Evolutionary conservation across 2,113 vertebrate species (phyloP).

Genomic region (Gobio gobio): DNA sequence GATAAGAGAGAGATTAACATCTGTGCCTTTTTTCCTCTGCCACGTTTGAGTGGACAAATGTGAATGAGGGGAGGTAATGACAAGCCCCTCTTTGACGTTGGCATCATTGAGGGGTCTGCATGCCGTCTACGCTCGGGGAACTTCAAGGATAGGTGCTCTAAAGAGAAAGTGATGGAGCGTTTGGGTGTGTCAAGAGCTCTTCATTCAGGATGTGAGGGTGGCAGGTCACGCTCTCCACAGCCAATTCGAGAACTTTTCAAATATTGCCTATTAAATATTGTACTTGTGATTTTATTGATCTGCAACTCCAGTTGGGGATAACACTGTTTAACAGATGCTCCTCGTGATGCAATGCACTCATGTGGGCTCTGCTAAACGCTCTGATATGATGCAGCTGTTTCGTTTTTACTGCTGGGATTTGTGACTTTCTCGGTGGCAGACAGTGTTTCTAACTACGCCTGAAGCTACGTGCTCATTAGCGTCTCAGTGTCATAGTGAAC

Average conservation of each 20-base stretch:
- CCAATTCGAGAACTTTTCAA: background rate
- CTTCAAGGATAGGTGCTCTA: conserved; percentile 50
- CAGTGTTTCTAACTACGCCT: conserved; percentile 45
- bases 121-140: conserved; percentile 40
- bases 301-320: background rate
- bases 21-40: conserved; percentile 73
- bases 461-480: conserved; percentile 55
- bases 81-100: conserved; percentile 65
- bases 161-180: conserved; percentile 48
- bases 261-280: background rate
- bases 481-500: conserved; percentile 44
- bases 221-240: conserved; percentile 1
- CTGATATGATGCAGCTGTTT: conserved; percentile 52
- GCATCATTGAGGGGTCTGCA: conserved; percentile 44
- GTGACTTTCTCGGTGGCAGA: conserved; percentile 24
- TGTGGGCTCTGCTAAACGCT: conserved; percentile 22
- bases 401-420: conserved; percentile 38
- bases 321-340: conserved; percentile 31
- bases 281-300: conserved; percentile 11
- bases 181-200: conserved; percentile 52
- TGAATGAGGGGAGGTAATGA: conserved; percentile 75
- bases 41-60: conserved; percentile 73
- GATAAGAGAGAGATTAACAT: conserved; percentile 76
- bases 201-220: conserved; percentile 31
- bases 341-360: background rate